Percentiles rank a stretch among this genome's conserved stretches.
These are phyloP conservation scores for Dendrocincla fuliginosa DNA, from an alignment of 2,797 vertebrate species.

Conservation along the genomic window DNA sequence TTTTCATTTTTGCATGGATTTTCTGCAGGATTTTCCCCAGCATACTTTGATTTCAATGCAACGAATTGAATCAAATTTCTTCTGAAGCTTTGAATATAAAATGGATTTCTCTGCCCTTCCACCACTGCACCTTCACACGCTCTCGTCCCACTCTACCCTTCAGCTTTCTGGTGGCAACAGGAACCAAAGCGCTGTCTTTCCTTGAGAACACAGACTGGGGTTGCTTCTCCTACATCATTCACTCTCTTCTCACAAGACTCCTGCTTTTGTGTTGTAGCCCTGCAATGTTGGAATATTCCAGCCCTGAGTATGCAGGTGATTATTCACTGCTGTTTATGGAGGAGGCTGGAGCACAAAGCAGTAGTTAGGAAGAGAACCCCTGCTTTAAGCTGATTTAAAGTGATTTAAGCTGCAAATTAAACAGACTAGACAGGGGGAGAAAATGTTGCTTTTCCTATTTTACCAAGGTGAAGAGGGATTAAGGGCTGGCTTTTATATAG, in stretches of 20 bases:
- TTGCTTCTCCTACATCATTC: background rate
- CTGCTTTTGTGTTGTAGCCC: background rate
- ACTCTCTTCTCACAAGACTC: background rate
- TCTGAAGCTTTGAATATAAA: background rate
- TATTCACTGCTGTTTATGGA: background rate
- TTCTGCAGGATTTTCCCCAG: background rate
- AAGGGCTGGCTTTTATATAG: background rate
- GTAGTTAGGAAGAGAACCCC: background rate
- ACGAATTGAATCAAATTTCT: background rate
- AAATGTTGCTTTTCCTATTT: background rate
- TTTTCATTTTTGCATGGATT: background rate
- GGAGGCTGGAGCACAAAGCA: background rate
- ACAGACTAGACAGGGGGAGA: background rate
- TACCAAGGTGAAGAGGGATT: background rate
- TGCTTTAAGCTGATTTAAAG: background rate
- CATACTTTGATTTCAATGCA: background rate
- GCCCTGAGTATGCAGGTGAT: background rate
- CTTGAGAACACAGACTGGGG: background rate
- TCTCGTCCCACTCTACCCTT: background rate
- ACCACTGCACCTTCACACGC: background rate
- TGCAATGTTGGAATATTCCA: background rate
- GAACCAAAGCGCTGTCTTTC: background rate
- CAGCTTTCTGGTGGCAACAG: background rate
- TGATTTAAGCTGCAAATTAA: background rate
- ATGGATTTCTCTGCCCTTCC: background rate